Percentiles rank a stretch among this genome's conserved stretches.
These are phyloP conservation scores for Drosophila recens DNA, from an alignment of 2,888 invertebrate species.

Conservation along the genomic window DNA sequence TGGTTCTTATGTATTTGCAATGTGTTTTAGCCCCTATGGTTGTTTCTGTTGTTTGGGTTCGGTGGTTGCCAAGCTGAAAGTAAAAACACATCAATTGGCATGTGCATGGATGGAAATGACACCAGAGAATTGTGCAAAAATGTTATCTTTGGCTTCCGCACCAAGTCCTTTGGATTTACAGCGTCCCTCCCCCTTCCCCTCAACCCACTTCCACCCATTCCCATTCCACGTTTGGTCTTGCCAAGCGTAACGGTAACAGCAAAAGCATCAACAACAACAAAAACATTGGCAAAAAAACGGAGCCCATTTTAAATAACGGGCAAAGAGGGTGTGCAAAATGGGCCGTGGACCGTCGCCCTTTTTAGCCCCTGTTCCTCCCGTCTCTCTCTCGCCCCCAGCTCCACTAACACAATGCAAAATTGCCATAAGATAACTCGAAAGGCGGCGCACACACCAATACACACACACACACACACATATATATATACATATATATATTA, in stretches of 20 bases:
- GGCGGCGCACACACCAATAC: constrained; percentile 59
- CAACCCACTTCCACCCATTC: not conserved
- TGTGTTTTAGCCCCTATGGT: constrained; percentile 9
- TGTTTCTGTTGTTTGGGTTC: constrained; percentile 12
- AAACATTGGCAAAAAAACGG: constrained; percentile 51
- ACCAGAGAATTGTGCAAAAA: constrained; percentile 82
- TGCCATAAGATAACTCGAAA: constrained; percentile 81
- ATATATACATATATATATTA: constrained; percentile 19
- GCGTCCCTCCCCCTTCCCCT: constrained; percentile 12
- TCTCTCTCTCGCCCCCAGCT: not conserved
- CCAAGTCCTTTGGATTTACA: constrained; percentile 79
- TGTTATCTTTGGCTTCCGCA: constrained; percentile 85
- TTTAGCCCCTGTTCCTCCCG: constrained; percentile 15
- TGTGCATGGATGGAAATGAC: constrained; percentile 84
- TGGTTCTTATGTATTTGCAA: not conserved
- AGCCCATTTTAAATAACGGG: constrained; percentile 79
- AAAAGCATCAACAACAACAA: constrained; percentile 43
- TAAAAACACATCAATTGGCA: constrained; percentile 84
- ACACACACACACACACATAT: constrained; percentile 33
- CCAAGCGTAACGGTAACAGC: constrained; percentile 62
- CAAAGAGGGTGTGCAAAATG: constrained; percentile 73
- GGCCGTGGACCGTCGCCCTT: constrained; percentile 68
- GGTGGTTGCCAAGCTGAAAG: constrained; percentile 65
- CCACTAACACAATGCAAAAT: constrained; percentile 53
- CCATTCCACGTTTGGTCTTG: constrained; percentile 3